Base-by-base conservation (phyloP, 2,888 invertebrate species). In the Uropetala carovei region DNA sequence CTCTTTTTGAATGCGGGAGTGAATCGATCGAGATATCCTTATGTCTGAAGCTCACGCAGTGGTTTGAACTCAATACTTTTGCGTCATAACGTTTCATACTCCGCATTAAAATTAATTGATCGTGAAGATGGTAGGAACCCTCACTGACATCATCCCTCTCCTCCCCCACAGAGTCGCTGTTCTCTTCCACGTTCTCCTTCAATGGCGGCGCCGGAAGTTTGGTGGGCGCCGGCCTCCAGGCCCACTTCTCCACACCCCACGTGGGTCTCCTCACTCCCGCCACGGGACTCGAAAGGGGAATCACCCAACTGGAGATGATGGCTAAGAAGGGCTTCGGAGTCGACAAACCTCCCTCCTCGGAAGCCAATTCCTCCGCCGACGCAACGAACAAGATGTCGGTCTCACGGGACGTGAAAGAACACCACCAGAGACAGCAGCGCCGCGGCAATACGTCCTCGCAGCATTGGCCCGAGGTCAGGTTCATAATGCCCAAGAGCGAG, bases 271-370 rank as follows among this genome's bases (percentile, higher is more conserved):
- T 89, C 59, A 64, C 89, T 10, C 89, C 89, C 0, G 89, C 89
- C 89, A 43, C 89, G 8, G 43, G 64, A 16, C 89, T 89, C 92
- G 93, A 93, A 16, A 30, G 93, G 43, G 93, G 93, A 91, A 96
- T 97, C 93, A 95, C 97, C 93, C 97, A 97, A 95, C 95, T 97
- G 93, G 97, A 97, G 94, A 95, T 97, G 93, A 95, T 97, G 94
- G 96, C 95, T 92, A 95, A 95, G 94, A 95, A 95, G 94, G 94
- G 95, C 93, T 94, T 95, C 93, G 92, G 57, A 16, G 56, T 92
- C 16, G 89, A 89, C 64, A 89, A 89, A 89, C 89, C 89, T 13
- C 59, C 64, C 30, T 27, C 86, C 22, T 86, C 86, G 14, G 59
- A 60, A 9, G 18, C 89, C 27, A 89, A 60, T 43, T 30, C 59